Percentiles rank a stretch among this genome's conserved stretches.
These are phyloP conservation scores for Scylla paramamosain DNA, from an alignment of 1,140 invertebrate species.

Conservation along the genomic window DNA sequence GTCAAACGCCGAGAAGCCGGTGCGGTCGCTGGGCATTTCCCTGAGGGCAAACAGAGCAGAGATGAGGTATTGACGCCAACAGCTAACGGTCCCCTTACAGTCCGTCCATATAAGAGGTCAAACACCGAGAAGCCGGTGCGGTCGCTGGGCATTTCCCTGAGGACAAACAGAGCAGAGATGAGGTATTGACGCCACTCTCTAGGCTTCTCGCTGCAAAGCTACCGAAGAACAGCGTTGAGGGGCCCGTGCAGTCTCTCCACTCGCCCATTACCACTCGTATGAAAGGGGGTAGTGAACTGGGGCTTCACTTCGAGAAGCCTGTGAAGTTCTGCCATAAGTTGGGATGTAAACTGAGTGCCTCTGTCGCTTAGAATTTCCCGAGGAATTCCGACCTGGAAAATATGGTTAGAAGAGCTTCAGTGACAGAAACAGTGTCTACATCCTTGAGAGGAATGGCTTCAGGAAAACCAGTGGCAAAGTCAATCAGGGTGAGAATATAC, in stretches of 20 bases:
- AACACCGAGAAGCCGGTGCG: background rate
- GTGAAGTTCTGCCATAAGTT: no score
- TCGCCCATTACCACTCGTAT: background rate
- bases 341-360: conserved; percentile 38
- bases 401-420: background rate
- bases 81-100: background rate
- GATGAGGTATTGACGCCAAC: conserved; percentile 41
- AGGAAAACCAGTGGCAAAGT: conserved; percentile 40
- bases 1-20: background rate
- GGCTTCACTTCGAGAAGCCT: background rate
- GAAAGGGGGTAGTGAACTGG: background rate
- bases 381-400: conserved; percentile 31
- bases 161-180: background rate
- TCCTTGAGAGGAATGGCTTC: conserved; percentile 44
- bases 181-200: conserved; percentile 49
- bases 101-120: background rate
- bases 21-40: background rate
- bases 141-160: conserved; percentile 29
- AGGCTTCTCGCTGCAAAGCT: conserved; percentile 31
- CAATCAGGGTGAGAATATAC: conserved; percentile 51
- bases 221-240: background rate
- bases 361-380: conserved; percentile 1
- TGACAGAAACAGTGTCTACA: conserved; percentile 6
- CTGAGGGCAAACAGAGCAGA: background rate
- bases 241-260: background rate